Conservation (phyloP, 2,113 vertebrate species). For the Aphelocoma coerulescens region DNA sequence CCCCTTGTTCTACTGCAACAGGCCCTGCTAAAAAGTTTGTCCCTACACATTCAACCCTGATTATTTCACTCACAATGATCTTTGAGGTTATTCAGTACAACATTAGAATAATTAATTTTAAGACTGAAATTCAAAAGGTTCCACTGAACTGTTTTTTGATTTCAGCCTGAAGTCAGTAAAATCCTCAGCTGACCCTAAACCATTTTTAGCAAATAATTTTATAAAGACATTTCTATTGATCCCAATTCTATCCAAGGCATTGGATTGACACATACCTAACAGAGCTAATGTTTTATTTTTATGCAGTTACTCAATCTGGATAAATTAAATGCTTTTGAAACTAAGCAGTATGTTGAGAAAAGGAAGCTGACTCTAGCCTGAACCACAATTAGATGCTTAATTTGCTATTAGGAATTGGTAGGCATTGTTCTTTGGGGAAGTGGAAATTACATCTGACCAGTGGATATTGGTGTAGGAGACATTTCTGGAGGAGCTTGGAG, state of each 20-base stretch:
- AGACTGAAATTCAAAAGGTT: background rate
- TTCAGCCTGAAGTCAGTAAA: background rate
- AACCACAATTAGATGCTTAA: background rate
- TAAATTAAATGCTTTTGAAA: constrained; percentile 11
- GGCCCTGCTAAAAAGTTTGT: background rate
- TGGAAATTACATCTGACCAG: background rate
- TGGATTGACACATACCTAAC: background rate
- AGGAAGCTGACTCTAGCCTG: background rate
- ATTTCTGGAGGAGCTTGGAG: background rate
- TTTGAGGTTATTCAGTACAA: background rate
- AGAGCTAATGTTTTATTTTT: background rate
- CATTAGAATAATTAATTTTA: background rate
- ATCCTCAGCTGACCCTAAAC: background rate
- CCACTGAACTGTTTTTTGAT: background rate
- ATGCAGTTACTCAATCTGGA: background rate
- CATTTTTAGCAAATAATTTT: background rate
- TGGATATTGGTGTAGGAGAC: background rate
- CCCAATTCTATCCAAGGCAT: background rate
- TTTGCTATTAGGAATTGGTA: background rate
- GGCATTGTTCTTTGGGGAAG: background rate
- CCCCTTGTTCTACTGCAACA: background rate
- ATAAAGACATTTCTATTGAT: background rate
- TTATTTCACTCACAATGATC: background rate
- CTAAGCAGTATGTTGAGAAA: background rate
- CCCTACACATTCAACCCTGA: background rate